These are phyloP conservation scores for Hoplostethus atlanticus DNA, from an alignment of 2,797 vertebrate species.

Conservation along the genomic window DNA sequence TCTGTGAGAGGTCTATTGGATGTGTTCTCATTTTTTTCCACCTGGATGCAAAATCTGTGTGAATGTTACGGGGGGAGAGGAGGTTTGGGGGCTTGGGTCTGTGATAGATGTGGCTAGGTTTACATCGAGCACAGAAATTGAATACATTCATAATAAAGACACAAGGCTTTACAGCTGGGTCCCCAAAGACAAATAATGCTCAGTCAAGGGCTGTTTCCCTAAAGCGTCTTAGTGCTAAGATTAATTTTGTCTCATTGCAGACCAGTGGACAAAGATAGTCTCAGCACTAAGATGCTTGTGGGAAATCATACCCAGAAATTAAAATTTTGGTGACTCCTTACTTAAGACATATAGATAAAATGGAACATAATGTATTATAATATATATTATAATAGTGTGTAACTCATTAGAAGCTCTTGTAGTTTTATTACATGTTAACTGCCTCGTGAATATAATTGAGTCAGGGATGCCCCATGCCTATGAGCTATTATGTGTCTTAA, in stretches of 20 bases:
- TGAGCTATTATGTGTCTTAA: too few relatives aligned
- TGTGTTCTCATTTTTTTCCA: constrained; percentile 54
- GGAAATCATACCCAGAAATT: background rate
- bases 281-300: background rate
- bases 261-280: background rate
- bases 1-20: constrained; percentile 69
- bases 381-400: too few relatives aligned
- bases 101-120: constrained; percentile 61
- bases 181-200: background rate
- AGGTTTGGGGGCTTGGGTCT: constrained; percentile 25
- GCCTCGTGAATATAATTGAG: too few relatives aligned
- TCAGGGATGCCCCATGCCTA: too few relatives aligned
- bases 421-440: too few relatives aligned
- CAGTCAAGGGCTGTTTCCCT: background rate
- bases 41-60: constrained; percentile 38
- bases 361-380: too few relatives aligned
- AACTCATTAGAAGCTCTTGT: too few relatives aligned
- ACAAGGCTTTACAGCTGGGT: constrained; percentile 1
- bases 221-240: background rate
- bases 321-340: background rate
- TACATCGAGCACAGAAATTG: constrained; percentile 55
- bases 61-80: constrained; percentile 48
- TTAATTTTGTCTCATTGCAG: background rate
- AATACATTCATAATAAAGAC: constrained; percentile 4
- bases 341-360: too few relatives aligned